Evolutionary conservation across 2,888 invertebrate genomes (phyloP).

Genomic region (Drosophila leonis): DNA sequence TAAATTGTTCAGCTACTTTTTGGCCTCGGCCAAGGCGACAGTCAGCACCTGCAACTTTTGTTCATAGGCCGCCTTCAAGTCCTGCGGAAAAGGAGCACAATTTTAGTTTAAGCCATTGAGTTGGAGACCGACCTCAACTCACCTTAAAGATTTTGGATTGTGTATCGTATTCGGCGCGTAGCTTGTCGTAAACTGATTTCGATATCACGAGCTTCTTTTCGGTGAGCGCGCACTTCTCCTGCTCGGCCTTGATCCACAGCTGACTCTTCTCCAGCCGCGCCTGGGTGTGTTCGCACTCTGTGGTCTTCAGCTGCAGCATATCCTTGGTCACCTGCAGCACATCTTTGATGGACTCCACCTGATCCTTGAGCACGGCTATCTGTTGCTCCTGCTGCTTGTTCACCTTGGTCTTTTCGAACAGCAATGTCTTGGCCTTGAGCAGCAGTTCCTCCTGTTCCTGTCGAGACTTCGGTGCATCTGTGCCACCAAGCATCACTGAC

Average conservation of each 20-base stretch:
- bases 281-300: constrained; percentile 92
- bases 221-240: constrained; percentile 89
- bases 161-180: constrained; percentile 92
- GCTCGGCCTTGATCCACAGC: constrained; percentile 89
- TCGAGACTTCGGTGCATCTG: constrained; percentile 82
- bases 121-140: not conserved
- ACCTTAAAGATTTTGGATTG: constrained; percentile 91
- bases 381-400: constrained; percentile 92
- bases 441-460: constrained; percentile 86
- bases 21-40: constrained; percentile 75
- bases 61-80: constrained; percentile 89
- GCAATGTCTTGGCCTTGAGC: constrained; percentile 89
- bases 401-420: constrained; percentile 91
- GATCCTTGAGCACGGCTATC: constrained; percentile 88
- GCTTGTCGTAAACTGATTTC: constrained; percentile 90
- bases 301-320: constrained; percentile 91
- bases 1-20: constrained; percentile 72
- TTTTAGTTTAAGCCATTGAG: not conserved
- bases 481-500: constrained; percentile 83
- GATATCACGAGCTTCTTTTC: constrained; percentile 90
- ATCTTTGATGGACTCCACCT: constrained; percentile 92
- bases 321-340: constrained; percentile 93
- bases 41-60: constrained; percentile 86
- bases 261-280: constrained; percentile 88
- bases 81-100: constrained; percentile 83